Conservation (phyloP, 2,797 vertebrate genomes). For the Neoniphon sammara region DNA sequence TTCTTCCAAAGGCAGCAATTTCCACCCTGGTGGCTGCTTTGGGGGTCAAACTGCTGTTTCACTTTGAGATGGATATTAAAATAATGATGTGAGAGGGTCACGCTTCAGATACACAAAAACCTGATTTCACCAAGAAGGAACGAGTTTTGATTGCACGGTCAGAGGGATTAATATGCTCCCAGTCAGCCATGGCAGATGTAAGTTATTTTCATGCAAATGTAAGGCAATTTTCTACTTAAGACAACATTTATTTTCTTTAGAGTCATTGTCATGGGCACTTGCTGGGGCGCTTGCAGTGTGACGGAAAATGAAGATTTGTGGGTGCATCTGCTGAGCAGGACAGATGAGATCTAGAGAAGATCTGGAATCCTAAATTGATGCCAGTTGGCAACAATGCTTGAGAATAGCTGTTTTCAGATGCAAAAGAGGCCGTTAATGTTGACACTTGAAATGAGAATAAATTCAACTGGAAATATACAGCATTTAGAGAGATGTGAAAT, state of each 20-base stretch:
- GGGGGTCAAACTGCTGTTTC: conserved; percentile 72
- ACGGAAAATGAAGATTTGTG: conserved; percentile 78
- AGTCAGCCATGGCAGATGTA: conserved; percentile 78
- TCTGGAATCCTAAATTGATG: conserved; percentile 50
- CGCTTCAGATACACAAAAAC: conserved; percentile 54
- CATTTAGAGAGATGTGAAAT: not conserved
- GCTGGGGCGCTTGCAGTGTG: conserved; percentile 52
- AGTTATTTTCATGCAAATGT: conserved; percentile 85
- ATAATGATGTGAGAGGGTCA: conserved; percentile 76
- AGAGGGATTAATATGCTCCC: conserved; percentile 76
- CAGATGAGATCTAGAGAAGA: conserved; percentile 66
- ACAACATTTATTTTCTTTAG: conserved; percentile 81
- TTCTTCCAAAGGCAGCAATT: conserved; percentile 69
- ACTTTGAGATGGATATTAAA: conserved; percentile 77
- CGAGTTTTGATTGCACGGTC: conserved; percentile 72
- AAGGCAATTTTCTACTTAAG: conserved; percentile 77
- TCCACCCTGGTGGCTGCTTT: conserved; percentile 58
- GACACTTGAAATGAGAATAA: conserved; percentile 1
- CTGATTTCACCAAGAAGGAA: conserved; percentile 65
- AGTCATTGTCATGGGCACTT: conserved; percentile 71
- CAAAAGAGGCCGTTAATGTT: not conserved
- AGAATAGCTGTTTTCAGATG: conserved; percentile 20
- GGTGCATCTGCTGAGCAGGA: conserved; percentile 74
- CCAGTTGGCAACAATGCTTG: conserved; percentile 53
- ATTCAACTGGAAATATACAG: not conserved